A percentile compares a stretch with the other conserved stretches of the same genome.
Conservation (phyloP, 2,113 vertebrate genomes). For the Megaceryle maxima region DNA sequence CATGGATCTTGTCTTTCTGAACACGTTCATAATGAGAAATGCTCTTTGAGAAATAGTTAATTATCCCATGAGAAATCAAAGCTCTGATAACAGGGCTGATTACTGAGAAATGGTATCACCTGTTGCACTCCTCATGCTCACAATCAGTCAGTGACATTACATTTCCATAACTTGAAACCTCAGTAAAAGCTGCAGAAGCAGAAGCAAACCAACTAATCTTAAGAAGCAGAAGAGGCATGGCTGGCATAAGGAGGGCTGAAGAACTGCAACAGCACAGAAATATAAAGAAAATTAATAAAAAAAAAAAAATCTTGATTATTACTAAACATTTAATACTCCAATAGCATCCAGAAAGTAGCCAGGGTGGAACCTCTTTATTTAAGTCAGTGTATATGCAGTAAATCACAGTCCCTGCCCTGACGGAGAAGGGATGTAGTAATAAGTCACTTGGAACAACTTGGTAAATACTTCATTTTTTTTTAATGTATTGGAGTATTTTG, state of each 20-base stretch:
- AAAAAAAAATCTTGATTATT: not conserved
- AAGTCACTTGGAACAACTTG: not conserved
- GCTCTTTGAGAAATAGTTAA: not conserved
- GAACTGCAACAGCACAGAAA: not conserved
- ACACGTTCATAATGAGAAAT: not conserved
- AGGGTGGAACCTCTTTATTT: not conserved
- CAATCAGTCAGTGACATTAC: not conserved
- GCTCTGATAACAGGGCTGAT: not conserved
- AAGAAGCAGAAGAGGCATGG: not conserved
- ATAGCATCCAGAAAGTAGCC: not conserved
- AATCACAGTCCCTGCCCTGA: not conserved
- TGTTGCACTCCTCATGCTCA: not conserved
- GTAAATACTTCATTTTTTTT: not conserved
- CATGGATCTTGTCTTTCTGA: not conserved
- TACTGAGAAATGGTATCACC: not conserved
- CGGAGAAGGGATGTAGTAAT: not conserved
- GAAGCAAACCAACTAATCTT: not conserved
- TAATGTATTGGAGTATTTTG: not conserved
- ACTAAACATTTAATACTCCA: not conserved
- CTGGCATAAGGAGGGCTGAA: not conserved
- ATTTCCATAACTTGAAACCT: not conserved
- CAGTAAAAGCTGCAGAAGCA: not conserved
- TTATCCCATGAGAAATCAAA: not conserved
- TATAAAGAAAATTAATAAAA: not conserved
- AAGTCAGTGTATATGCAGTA: not conserved